A percentile compares a stretch with the other conserved stretches of the same genome.
Evolutionary conservation across 2,888 invertebrate genomes (phyloP).

Genomic region (Onchidella celtica): DNA sequence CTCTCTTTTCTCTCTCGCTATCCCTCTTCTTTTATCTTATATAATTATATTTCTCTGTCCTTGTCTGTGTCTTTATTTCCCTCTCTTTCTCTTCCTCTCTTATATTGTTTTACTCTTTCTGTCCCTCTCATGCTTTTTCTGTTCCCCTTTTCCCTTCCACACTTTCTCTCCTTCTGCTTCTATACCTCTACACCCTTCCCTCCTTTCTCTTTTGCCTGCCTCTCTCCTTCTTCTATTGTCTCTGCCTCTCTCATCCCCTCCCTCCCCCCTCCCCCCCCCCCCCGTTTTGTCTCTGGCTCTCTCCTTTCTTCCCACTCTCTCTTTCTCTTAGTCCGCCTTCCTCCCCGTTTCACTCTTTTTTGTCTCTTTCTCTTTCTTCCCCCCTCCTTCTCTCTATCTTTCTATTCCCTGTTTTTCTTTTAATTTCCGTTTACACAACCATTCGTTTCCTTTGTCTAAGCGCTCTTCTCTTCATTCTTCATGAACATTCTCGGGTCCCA

Average conservation of each 20-base stretch:
- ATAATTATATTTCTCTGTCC: conserved; percentile 5
- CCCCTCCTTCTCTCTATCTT: conserved; percentile 17
- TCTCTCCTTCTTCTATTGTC: conserved; percentile 1
- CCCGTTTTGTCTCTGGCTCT: not conserved
- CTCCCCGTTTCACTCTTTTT: conserved; percentile 17
- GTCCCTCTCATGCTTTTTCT: not conserved
- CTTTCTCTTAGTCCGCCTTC: conserved; percentile 8
- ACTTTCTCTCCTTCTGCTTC: conserved; percentile 25
- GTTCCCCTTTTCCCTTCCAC: not conserved
- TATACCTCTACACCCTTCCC: not conserved
- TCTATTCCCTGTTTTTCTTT: conserved; percentile 14
- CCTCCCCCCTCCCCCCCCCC: conserved; percentile 14
- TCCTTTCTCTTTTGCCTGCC: not conserved
- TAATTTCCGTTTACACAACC: conserved; percentile 15
- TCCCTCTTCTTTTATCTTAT: too few species aligned
- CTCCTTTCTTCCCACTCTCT: not conserved
- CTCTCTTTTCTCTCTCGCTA: too few species aligned
- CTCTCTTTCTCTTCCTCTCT: not conserved
- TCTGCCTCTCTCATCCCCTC: conserved; percentile 10
- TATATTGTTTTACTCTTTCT: not conserved
- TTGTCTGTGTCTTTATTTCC: not conserved
- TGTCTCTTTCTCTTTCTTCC: conserved; percentile 38
- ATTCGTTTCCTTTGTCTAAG: not conserved
- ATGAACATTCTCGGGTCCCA: conserved; percentile 7
- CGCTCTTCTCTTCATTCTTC: conserved; percentile 13